Conservation (phyloP, 2,888 invertebrate genomes). For the Pasiphila rectangulata region DNA sequence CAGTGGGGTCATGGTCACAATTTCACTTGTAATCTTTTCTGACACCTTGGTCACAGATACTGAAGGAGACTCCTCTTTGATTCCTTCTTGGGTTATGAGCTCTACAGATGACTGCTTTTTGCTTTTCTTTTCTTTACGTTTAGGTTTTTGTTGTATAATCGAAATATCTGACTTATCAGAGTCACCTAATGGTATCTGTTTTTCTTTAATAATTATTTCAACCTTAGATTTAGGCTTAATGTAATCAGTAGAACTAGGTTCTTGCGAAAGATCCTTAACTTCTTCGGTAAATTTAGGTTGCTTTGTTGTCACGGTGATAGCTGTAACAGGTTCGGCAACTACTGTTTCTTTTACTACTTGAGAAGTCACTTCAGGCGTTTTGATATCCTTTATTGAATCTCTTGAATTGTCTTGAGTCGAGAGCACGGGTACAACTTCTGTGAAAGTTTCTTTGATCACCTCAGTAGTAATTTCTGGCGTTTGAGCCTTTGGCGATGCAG, state of each 20-base stretch:
- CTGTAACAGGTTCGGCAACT: background rate
- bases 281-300: background rate
- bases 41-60: constrained; percentile 1
- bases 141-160: constrained; percentile 1
- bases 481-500: background rate
- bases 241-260: constrained; percentile 6
- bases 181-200: constrained; percentile 7
- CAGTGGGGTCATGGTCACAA: constrained; percentile 37
- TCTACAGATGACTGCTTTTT: constrained; percentile 37
- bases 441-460: background rate
- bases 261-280: background rate
- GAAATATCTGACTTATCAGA: constrained; percentile 7
- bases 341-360: constrained; percentile 1
- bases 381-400: background rate
- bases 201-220: constrained; percentile 13
- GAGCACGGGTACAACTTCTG: background rate
- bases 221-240: constrained; percentile 7
- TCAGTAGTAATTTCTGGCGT: background rate
- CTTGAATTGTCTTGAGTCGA: background rate
- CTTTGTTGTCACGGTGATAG: constrained; percentile 1
- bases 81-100: constrained; percentile 36
- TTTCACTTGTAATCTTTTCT: constrained; percentile 33
- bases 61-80: background rate
- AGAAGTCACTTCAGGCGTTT: background rate
- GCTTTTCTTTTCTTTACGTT: constrained; percentile 25